Evolutionary conservation across 2,888 invertebrate species (phyloP).

Genomic region (Tachina grossa): DNA sequence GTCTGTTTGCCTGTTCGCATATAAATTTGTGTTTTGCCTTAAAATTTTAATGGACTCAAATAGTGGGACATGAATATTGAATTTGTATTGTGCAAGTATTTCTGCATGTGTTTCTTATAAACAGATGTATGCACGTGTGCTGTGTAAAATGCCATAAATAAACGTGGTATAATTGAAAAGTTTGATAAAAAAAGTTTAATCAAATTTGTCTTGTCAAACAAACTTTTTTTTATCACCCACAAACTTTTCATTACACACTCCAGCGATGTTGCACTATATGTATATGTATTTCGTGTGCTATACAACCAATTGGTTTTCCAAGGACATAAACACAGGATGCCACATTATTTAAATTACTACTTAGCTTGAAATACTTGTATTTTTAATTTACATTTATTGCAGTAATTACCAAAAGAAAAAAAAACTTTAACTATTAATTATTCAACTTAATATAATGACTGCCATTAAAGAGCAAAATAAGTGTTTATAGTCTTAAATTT

Average conservation of each 20-base stretch:
- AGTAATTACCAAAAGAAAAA: constrained; percentile 27
- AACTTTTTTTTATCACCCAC: not conserved
- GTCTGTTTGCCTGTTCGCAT: not conserved
- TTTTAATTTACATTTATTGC: constrained; percentile 35
- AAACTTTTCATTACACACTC: not conserved
- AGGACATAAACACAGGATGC: not conserved
- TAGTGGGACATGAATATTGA: constrained; percentile 65
- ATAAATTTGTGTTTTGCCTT: constrained; percentile 46
- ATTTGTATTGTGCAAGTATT: constrained; percentile 20
- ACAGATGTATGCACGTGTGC: not conserved
- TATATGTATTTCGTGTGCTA: too few relatives aligned
- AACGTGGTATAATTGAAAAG: constrained; percentile 29
- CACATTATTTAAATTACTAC: not conserved
- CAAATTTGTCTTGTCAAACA: not conserved
- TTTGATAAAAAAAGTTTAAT: not conserved
- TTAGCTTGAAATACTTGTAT: constrained; percentile 7
- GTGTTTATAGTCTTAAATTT: constrained; percentile 14
- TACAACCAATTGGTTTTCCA: not conserved
- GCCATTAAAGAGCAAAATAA: not conserved
- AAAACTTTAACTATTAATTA: constrained; percentile 25
- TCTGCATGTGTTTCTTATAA: constrained; percentile 9
- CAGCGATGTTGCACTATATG: too few relatives aligned
- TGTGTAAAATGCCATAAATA: not conserved
- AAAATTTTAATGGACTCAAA: constrained; percentile 69
- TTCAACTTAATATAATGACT: constrained; percentile 23